A percentile compares a stretch with the other conserved stretches of the same genome.
phyloP scores from a whole-genome alignment of 1,140 invertebrate species.

The Coenobita brevimanus region DNA sequence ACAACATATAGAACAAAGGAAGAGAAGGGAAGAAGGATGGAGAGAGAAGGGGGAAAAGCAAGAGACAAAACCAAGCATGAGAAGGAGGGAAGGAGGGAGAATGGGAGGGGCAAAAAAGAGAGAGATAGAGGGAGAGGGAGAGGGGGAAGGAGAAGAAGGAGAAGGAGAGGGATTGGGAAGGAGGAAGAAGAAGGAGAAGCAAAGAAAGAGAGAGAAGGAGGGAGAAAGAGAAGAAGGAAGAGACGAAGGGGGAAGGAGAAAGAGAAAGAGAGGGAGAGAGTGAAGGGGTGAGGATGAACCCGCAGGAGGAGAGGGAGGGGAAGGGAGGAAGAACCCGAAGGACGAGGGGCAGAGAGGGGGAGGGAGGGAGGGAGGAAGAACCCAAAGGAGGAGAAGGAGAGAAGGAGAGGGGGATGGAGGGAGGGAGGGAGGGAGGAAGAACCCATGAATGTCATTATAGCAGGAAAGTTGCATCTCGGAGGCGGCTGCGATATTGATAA shows the following conservation, averaged over 20 bases:
- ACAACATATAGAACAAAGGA: too few relatives aligned
- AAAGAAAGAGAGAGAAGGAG: too few relatives aligned
- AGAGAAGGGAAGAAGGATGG: constrained; percentile 14
- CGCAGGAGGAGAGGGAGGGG: neutral
- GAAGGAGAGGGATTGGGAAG: too few relatives aligned
- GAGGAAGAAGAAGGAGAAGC: too few relatives aligned
- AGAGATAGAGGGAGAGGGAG: neutral
- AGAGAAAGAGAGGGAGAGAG: neutral
- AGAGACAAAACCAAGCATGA: too few relatives aligned
- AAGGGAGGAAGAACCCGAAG: neutral
- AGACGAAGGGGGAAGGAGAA: neutral
- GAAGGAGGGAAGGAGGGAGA: too few relatives aligned
- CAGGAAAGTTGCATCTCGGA: constrained; percentile 49
- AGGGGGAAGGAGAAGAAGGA: neutral
- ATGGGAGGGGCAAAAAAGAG: too few relatives aligned
- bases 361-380: too few relatives aligned
- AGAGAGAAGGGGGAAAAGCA: neutral
- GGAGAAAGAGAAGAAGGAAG: neutral
- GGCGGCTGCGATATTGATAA: constrained; percentile 57
- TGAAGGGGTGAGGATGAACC: neutral
- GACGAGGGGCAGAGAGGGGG: too few relatives aligned
- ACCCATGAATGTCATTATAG: constrained; percentile 56
- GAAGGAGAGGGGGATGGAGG: neutral
- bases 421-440: constrained; percentile 16
- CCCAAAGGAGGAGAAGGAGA: neutral